Conservation (phyloP, 2,888 invertebrate genomes). For the Drosophila dives region DNA sequence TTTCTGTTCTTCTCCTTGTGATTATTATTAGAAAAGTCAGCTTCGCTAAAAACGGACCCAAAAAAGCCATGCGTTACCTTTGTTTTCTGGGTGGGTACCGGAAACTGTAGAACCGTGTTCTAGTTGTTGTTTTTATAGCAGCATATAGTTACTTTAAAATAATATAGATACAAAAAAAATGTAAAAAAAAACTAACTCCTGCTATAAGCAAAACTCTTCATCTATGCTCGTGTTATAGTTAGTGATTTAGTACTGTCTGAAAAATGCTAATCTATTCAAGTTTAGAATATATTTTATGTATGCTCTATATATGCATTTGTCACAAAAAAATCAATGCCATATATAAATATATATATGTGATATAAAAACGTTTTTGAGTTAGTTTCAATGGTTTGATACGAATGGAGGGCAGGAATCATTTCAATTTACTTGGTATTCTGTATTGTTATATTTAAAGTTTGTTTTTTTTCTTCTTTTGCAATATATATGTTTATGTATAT, state of each 20-base stretch:
- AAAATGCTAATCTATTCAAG: slow-evolving; percentile 59
- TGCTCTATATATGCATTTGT: slow-evolving; percentile 55
- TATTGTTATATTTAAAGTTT: slow-evolving; percentile 49
- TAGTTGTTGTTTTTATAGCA: slow-evolving; percentile 25
- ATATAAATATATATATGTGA: slow-evolving; percentile 54
- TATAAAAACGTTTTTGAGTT: slow-evolving; percentile 76
- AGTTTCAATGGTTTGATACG: slow-evolving; percentile 79
- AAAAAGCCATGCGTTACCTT: slow-evolving; percentile 26
- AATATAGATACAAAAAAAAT: background rate
- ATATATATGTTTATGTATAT: slow-evolving; percentile 20
- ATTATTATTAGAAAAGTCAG: slow-evolving; percentile 30
- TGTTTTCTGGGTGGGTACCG: slow-evolving; percentile 40
- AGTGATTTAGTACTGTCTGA: slow-evolving; percentile 38
- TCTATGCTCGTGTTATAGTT: slow-evolving; percentile 29
- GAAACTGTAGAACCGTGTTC: slow-evolving; percentile 44
- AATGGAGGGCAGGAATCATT: slow-evolving; percentile 84
- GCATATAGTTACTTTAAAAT: slow-evolving; percentile 3
- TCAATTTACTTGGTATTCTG: slow-evolving; percentile 79
- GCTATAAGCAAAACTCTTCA: slow-evolving; percentile 49
- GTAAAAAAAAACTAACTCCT: slow-evolving; percentile 25
- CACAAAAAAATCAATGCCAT: slow-evolving; percentile 75
- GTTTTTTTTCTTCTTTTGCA: slow-evolving; percentile 35
- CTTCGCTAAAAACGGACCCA: slow-evolving; percentile 30
- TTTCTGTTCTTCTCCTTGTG: slow-evolving; percentile 7
- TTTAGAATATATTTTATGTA: slow-evolving; percentile 36